A percentile compares a stretch with the other conserved stretches of the same genome.
Conservation (phyloP, 2,113 vertebrate species). For the Rhinichthys klamathensis region DNA sequence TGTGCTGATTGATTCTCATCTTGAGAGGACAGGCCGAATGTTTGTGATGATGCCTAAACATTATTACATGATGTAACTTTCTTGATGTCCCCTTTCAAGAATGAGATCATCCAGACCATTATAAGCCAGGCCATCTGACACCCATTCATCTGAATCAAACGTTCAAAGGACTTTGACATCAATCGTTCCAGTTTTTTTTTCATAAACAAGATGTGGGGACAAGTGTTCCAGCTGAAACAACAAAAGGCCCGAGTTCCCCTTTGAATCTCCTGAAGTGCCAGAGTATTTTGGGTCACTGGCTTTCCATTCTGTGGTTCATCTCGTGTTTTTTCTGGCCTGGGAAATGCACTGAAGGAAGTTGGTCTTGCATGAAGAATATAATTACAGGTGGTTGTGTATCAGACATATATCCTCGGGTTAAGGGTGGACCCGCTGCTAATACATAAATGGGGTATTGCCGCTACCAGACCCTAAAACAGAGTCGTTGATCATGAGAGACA, state of each 20-base stretch:
- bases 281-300: constrained; percentile 63
- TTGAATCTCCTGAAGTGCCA: constrained; percentile 62
- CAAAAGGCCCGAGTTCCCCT: constrained; percentile 58
- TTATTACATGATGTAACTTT: constrained; percentile 42
- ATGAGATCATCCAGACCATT: constrained; percentile 44
- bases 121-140: constrained; percentile 54
- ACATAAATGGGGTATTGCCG: constrained; percentile 57
- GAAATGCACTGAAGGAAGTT: constrained; percentile 63
- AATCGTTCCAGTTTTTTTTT: constrained; percentile 53
- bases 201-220: constrained; percentile 58
- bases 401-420: constrained; percentile 61
- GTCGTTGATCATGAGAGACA: constrained; percentile 46
- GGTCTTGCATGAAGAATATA: constrained; percentile 64
- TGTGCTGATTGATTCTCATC: constrained; percentile 10
- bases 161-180: constrained; percentile 59
- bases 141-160: constrained; percentile 59
- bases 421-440: constrained; percentile 67
- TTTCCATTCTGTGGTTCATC: constrained; percentile 56
- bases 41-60: constrained; percentile 21
- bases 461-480: constrained; percentile 62
- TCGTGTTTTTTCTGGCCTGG: constrained; percentile 66
- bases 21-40: not conserved
- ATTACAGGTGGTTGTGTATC: constrained; percentile 66
- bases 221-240: constrained; percentile 63
- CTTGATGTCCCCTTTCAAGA: constrained; percentile 37